phyloP scores from a whole-genome alignment of 2,888 invertebrate species.

The Ditula angustiorana region DNA sequence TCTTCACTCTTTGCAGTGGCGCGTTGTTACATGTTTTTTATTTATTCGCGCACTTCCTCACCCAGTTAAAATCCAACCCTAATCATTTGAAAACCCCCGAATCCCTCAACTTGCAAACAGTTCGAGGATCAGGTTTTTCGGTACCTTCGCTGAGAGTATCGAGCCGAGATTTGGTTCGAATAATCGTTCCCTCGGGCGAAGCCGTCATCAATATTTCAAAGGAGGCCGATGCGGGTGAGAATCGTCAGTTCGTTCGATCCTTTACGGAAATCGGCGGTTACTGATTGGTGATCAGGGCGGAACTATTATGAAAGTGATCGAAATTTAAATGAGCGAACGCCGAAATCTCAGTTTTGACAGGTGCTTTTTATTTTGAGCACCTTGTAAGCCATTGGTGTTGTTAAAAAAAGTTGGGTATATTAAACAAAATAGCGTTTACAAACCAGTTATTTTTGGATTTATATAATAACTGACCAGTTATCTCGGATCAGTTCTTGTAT shows the following conservation, averaged over 20 bases:
- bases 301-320: background rate
- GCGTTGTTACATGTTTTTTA: too few species aligned
- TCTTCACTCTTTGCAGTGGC: too few species aligned
- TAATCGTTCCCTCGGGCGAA: conserved; percentile 20
- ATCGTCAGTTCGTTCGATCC: conserved; percentile 13
- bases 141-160: conserved; percentile 2
- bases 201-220: conserved; percentile 32
- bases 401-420: too few species aligned
- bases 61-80: background rate
- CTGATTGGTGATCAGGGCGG: conserved; percentile 18
- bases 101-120: conserved; percentile 1
- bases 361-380: too few species aligned
- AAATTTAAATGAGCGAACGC: background rate
- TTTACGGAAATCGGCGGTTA: conserved; percentile 21
- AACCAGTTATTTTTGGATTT: too few species aligned
- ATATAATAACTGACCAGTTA: too few species aligned
- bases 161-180: conserved; percentile 24
- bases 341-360: background rate
- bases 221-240: conserved; percentile 21
- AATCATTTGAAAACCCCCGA: background rate
- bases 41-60: too few species aligned
- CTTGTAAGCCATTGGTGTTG: too few species aligned
- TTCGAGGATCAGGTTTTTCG: conserved; percentile 1
- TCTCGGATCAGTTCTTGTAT: too few species aligned
- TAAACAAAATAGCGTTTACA: too few species aligned